These are phyloP conservation scores for Crotalus viridis DNA, from an alignment of 2,113 vertebrate species.

Conservation along the genomic window DNA sequence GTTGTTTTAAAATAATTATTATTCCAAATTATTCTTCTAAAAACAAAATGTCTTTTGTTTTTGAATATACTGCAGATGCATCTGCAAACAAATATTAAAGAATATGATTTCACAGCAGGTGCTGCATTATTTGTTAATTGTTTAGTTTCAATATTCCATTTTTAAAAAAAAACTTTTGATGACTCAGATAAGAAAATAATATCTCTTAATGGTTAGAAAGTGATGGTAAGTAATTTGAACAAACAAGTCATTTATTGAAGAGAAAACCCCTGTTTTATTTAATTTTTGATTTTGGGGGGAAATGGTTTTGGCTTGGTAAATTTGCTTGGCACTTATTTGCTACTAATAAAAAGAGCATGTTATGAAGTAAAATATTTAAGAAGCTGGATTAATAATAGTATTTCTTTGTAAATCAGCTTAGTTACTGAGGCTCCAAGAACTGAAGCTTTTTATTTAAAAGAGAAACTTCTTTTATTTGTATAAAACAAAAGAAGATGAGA, in stretches of 20 bases:
- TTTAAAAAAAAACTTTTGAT: background rate
- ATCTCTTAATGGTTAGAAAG: background rate
- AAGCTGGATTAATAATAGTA: background rate
- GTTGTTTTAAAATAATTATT: background rate
- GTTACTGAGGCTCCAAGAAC: background rate
- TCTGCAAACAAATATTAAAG: background rate
- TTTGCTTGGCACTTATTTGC: background rate
- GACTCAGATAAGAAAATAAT: background rate
- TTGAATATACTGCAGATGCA: background rate
- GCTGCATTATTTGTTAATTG: background rate
- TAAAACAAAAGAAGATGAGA: background rate
- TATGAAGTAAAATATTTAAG: constrained; percentile 6
- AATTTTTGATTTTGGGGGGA: background rate
- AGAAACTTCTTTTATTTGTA: background rate
- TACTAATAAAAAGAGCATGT: constrained; percentile 18
- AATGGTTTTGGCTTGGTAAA: background rate
- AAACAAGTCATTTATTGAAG: background rate
- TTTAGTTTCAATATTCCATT: background rate
- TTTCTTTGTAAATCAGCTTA: background rate
- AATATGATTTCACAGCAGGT: background rate
- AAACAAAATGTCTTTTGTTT: background rate
- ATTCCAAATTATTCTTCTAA: background rate
- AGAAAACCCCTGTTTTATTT: background rate
- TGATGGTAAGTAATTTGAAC: background rate
- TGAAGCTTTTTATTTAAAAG: background rate